A percentile compares a stretch with the other conserved stretches of the same genome.
phyloP scores from a whole-genome alignment of 1,140 invertebrate genomes.

The Apis florea region DNA sequence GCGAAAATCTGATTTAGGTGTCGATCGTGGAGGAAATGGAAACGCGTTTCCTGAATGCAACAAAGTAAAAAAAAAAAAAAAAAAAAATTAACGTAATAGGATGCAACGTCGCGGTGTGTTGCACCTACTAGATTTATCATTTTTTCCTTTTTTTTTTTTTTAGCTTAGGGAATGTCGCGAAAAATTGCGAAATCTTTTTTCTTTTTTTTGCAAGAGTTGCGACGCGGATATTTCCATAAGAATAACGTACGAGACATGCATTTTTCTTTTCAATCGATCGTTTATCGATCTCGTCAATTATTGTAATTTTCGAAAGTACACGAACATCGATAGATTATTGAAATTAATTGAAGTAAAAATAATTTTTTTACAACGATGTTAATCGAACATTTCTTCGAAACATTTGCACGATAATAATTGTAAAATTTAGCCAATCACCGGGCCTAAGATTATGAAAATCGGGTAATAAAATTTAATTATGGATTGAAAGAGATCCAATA shows the following conservation, averaged over 20 bases:
- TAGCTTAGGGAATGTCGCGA: background rate
- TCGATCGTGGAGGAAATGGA: conserved; percentile 33
- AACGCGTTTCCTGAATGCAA: conserved; percentile 36
- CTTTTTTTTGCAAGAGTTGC: too few relatives aligned
- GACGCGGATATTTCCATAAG: background rate
- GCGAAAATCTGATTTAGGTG: conserved; percentile 32
- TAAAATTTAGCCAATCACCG: background rate
- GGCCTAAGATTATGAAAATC: background rate
- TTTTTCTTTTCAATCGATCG: too few relatives aligned
- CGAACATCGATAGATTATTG: too few relatives aligned
- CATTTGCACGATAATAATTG: too few relatives aligned
- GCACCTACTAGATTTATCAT: background rate
- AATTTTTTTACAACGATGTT: too few relatives aligned
- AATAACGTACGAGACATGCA: background rate
- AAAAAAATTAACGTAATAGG: conserved; percentile 34
- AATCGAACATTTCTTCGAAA: too few relatives aligned
- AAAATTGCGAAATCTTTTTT: background rate
- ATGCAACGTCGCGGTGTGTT: conserved; percentile 10
- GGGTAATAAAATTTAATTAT: background rate
- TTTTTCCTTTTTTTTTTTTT: background rate
- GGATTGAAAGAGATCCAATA: background rate
- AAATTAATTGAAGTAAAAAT: too few relatives aligned
- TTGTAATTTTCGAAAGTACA: too few relatives aligned
- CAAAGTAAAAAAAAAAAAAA: conserved; percentile 4
- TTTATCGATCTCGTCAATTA: too few relatives aligned